phyloP scores from a whole-genome alignment of 2,113 vertebrate genomes.

The Marmota flaviventris region DNA sequence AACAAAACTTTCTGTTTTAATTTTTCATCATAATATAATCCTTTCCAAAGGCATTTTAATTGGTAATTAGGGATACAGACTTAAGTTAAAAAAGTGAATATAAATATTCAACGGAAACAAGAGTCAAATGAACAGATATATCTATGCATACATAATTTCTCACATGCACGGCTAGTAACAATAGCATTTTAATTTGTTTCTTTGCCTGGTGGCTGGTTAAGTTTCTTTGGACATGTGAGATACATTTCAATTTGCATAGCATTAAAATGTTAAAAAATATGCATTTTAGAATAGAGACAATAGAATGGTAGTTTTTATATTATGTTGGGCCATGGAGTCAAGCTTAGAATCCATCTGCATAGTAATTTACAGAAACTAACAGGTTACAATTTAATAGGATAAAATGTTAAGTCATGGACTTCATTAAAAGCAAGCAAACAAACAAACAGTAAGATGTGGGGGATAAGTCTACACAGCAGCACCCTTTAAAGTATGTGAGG shows the following conservation, averaged over 20 bases:
- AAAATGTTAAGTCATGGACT: not conserved
- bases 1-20: not conserved
- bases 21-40: not conserved
- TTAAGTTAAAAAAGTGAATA: constrained; percentile 36
- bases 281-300: not conserved
- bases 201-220: not conserved
- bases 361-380: constrained; percentile 11
- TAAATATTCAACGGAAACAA: constrained; percentile 31
- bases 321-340: not conserved
- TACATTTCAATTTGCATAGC: not conserved
- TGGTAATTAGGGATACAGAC: not conserved
- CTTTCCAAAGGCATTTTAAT: constrained; percentile 5
- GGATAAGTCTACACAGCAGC: not conserved
- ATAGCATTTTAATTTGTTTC: constrained; percentile 47
- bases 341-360: not conserved
- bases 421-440: not conserved
- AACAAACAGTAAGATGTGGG: not conserved
- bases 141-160: constrained; percentile 13
- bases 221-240: constrained; percentile 27
- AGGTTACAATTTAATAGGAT: not conserved
- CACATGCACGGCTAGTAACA: not conserved
- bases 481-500: not conserved
- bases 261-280: constrained; percentile 49
- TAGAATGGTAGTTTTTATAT: not conserved
- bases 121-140: constrained; percentile 17